Base-by-base conservation (phyloP, 2,113 vertebrate species). In the Trogon surrucura region DNA sequence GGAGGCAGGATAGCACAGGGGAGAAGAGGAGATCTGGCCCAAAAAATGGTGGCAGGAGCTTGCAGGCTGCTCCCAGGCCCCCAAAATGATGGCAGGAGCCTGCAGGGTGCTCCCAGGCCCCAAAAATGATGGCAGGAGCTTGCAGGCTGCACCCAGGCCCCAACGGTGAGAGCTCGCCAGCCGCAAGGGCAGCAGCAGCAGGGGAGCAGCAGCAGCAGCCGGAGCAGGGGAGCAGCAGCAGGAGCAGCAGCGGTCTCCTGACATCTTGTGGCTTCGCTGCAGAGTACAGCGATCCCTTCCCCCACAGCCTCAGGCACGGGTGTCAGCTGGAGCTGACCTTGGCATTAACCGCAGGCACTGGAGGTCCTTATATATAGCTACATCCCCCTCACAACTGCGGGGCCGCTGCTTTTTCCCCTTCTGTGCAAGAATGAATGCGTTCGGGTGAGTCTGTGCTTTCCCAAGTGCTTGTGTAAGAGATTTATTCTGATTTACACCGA, bases 241-340 rank as follows among this genome's bases (percentile, higher is more conserved):
- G 5, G 8, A 11, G 34, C 58, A 7, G 36, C 83, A 82, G 92
- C 75, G 7, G 57, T 91, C 95, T 95, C 94, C 97, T 97, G 97
- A 95, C 95, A 95, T 91, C 93, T 97, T 97, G 96, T 97, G 97
- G 97, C 88, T 85, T 23, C 12, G 10, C 80, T 30, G 66, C 53
- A 32, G 70, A 96, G 90, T 89, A 93, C 97, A 94, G 56, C 62
- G 15, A 20, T 62, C 82, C 90, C 88, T 95, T 64, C 96, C 94
- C 96, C 86, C 85, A 62, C 58, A 21, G 83, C 81, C 82, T 41
- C 60, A 25, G 73, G 86, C 91, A 32, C 20, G 48, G 48, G 58
- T 91, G 85, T 82, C 93, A 74, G 92, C 77, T 60, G 85, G 81
- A 66, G 71, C 91, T 92, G 93, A 85, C 95, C 85, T 89, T 95